Conservation (phyloP, 30 jellyfish, hydroid and myxozoan genomes). For the Aurelia coerulea region DNA sequence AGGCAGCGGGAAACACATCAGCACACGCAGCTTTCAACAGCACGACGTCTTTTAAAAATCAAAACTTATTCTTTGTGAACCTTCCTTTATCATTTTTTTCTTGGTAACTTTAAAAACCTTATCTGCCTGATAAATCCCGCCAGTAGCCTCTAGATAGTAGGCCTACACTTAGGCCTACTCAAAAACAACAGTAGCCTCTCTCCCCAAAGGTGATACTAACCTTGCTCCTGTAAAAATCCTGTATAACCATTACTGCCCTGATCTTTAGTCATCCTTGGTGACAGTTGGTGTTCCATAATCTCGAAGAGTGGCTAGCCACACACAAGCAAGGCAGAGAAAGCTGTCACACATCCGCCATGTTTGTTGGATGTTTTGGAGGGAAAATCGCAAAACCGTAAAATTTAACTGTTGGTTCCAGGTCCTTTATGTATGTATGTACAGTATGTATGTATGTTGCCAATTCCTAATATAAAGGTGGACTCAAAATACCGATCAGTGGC, state of each 20-base stretch:
- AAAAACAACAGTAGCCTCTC: background rate
- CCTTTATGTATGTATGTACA: background rate
- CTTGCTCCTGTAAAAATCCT: slow-evolving; percentile 37
- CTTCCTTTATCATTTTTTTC: too few relatives aligned
- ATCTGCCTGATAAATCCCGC: too few relatives aligned
- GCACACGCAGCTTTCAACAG: too few relatives aligned
- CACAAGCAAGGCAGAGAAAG: background rate
- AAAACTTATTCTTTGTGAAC: too few relatives aligned
- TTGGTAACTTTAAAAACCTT: too few relatives aligned
- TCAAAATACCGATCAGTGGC: too few relatives aligned
- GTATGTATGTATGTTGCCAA: too few relatives aligned
- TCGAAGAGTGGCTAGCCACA: background rate
- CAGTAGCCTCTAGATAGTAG: too few relatives aligned
- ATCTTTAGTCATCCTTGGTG: slow-evolving; percentile 3
- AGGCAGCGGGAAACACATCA: too few relatives aligned
- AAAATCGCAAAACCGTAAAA: slow-evolving; percentile 13
- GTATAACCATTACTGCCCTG: slow-evolving; percentile 5
- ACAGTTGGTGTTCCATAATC: slow-evolving; percentile 3
- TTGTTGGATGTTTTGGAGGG: slow-evolving; percentile 51
- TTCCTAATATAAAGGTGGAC: too few relatives aligned
- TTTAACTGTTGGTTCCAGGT: slow-evolving; percentile 25
- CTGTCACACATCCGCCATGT: background rate
- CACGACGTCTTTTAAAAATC: too few relatives aligned
- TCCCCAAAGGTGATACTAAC: background rate
- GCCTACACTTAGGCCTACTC: background rate